Percentiles rank a stretch among this genome's conserved stretches.
These are phyloP conservation scores for Gymnoscopelus braueri DNA, from an alignment of 2,797 vertebrate species.

Conservation along the genomic window DNA sequence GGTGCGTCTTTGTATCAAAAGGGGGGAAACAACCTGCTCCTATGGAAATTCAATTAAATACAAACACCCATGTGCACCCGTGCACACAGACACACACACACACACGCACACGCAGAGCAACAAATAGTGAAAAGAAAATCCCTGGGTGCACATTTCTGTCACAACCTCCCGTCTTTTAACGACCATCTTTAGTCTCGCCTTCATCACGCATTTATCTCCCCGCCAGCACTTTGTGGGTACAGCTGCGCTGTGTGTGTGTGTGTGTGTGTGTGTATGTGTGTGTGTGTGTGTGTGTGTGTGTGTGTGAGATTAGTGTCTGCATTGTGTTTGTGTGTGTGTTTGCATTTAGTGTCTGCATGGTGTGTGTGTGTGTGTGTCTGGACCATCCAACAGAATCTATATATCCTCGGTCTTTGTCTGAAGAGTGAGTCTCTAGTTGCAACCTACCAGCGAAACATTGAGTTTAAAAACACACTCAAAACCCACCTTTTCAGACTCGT, in stretches of 20 bases:
- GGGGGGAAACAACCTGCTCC: background rate
- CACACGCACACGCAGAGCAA: conserved; percentile 12
- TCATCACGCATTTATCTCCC: conserved; percentile 73
- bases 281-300: conserved; percentile 20
- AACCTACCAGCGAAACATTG: conserved; percentile 53
- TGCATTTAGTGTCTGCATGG: conserved; percentile 5
- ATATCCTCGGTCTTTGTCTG: conserved; percentile 54
- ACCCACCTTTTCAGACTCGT: too few relatives aligned
- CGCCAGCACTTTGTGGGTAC: conserved; percentile 65
- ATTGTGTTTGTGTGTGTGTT: conserved; percentile 40
- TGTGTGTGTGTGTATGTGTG: conserved; percentile 19
- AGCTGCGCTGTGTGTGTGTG: background rate
- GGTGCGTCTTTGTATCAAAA: conserved; percentile 15
- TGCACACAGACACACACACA: conserved; percentile 9
- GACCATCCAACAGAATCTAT: conserved; percentile 7
- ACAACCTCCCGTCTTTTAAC: conserved; percentile 75
- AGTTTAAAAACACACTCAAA: conserved; percentile 48
- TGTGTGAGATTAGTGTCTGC: conserved; percentile 16
- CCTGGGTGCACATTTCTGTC: conserved; percentile 76
- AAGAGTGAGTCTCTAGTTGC: conserved; percentile 47
- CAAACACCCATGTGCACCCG: conserved; percentile 56
- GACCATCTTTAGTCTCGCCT: conserved; percentile 78
- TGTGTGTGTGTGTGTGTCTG: conserved; percentile 53
- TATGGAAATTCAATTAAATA: conserved; percentile 32
- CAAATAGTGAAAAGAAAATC: conserved; percentile 62